phyloP scores from a whole-genome alignment of 2,113 vertebrate genomes.

The Phycodurus eques region DNA sequence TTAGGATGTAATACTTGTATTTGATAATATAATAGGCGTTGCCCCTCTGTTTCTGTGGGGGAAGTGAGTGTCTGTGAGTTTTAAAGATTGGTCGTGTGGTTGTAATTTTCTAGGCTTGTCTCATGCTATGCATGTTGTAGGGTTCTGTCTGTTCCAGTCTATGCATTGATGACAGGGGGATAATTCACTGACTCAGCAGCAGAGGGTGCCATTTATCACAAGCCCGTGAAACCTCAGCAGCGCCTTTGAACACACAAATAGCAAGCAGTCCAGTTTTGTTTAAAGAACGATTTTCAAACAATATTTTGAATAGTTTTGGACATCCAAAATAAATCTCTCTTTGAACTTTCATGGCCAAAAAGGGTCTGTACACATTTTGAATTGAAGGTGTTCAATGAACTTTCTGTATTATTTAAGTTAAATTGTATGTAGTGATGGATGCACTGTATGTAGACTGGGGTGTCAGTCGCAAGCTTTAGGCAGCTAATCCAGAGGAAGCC shows the following conservation, averaged over 20 bases:
- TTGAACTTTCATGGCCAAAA: background rate
- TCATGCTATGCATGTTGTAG: constrained; percentile 10
- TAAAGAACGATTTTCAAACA: background rate
- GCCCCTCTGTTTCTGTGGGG: background rate
- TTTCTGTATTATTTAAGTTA: background rate
- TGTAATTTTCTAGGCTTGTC: background rate
- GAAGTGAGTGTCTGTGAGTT: background rate
- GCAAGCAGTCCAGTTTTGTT: background rate
- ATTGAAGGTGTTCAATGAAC: background rate
- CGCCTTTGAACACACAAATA: constrained; percentile 6
- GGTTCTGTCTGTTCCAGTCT: background rate
- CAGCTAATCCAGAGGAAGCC: constrained; percentile 27
- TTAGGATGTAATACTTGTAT: background rate
- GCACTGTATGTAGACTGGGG: constrained; percentile 21
- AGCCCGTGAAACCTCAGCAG: background rate
- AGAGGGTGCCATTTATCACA: constrained; percentile 68
- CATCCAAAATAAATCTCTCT: background rate
- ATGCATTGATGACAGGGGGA: background rate
- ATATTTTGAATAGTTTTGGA: background rate
- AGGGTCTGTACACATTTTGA: background rate
- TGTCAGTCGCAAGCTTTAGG: constrained; percentile 27
- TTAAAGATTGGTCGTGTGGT: background rate
- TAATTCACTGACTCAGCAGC: constrained; percentile 38
- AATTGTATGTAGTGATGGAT: constrained; percentile 4
- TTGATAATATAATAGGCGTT: background rate